Conservation (phyloP, 2,113 vertebrate species). For the Himantopus leucocephalus region DNA sequence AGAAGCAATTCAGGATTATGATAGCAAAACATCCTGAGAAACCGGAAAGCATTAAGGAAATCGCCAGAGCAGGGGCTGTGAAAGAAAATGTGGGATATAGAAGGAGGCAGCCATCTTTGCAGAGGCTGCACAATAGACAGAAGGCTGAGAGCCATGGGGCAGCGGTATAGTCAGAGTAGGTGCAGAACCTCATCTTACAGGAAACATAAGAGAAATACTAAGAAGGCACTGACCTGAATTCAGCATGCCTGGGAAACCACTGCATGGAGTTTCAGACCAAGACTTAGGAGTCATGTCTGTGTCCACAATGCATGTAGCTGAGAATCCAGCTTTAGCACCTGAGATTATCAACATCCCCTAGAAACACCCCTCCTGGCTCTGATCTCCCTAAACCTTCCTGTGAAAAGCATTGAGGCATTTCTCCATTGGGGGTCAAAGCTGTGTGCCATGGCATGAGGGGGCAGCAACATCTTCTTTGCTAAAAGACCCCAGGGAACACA, state of each 20-base stretch:
- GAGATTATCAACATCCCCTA: neutral
- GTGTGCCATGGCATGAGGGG: neutral
- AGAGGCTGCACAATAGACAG: neutral
- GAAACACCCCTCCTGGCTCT: neutral
- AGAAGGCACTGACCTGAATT: neutral
- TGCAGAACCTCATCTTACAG: neutral
- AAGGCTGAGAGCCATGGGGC: neutral
- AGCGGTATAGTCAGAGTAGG: accelerated
- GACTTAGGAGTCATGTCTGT: neutral
- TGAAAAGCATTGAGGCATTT: neutral
- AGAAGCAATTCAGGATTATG: slow-evolving; percentile 31
- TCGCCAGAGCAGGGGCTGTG: neutral
- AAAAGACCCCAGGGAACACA: neutral
- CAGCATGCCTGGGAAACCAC: accelerated
- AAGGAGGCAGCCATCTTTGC: neutral
- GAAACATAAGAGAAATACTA: neutral
- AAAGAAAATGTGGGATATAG: neutral
- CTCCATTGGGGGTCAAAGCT: neutral
- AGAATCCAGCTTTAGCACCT: neutral
- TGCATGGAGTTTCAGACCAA: neutral
- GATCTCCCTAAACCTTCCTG: neutral
- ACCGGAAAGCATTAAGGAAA: neutral
- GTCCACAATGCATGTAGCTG: neutral
- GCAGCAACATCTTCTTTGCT: neutral
- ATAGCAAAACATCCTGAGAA: slow-evolving; percentile 42